Base-by-base conservation (phyloP, 2,888 invertebrate genomes). In the Xestoiulus laeticollis region DNA sequence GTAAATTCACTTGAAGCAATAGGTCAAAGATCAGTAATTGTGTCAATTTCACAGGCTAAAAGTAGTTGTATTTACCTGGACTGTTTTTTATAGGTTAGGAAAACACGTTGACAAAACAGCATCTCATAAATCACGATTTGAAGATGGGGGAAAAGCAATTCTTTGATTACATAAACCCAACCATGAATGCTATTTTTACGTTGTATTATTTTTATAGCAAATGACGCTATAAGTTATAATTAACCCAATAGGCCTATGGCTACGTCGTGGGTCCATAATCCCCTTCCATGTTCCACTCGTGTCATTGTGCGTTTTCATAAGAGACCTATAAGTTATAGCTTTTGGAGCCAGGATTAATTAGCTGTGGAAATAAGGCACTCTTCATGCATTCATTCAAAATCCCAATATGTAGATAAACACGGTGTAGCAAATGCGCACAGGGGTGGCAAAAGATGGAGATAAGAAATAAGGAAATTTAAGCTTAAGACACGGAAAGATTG, bases 201-300 rank as follows among this genome's bases (percentile, higher is more conserved):
- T 59, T 59, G 59, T 59, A 59, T 59, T 59, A 59, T 59, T 59
- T 59, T 59, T 59, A 59, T 19, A 22, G 59, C 59, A 59, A 59
- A 59, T 59, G 59, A 59, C n/a, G 59, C 59, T 59, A n/a, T 59
- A 59, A 59, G 59, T 59, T 59, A 59, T 59, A 59, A 59, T 59
- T 59, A n/a, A 59, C 59, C 59, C 59, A 19, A n/a, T n/a, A 59
- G n/a, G 59, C 59, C 59, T 59, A 59, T n/a, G 6, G n/a, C 44
- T 44, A 12, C 59, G 22, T 22, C n/a, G n/a, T 59, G 59, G 5
- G 59, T n/a, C 59, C 59, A 22, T 59, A 59, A 59, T 59, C 59
- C 59, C 59, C 59, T n/a, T 3, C 59, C n/a, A 59, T 4, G 59
- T 4, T n/a, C n/a, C n/a, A 59, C 5, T 59, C 43, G 59, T 59